Conservation (phyloP, 2,888 invertebrate species). For the Oegoconia quadripuncta region DNA sequence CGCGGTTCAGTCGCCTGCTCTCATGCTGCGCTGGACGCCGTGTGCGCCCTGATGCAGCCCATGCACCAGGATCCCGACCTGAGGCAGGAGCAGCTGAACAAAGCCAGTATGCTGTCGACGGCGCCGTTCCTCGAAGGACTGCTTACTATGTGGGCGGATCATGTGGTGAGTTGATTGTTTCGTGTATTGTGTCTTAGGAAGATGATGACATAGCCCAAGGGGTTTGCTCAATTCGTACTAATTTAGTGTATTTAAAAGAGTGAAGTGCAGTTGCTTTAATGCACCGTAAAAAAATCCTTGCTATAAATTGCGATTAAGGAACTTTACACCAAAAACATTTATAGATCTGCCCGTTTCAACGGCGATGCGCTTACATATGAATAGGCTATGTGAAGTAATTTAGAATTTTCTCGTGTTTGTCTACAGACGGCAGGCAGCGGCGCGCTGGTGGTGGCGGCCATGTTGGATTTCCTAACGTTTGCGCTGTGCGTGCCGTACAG, state of each 20-base stretch:
- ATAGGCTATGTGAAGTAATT: too few species aligned
- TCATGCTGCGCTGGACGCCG: slow-evolving; percentile 97
- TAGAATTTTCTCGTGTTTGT: neutral
- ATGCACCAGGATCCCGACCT: slow-evolving; percentile 98
- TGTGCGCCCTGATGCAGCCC: slow-evolving; percentile 98
- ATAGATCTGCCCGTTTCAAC: too few species aligned
- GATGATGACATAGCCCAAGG: too few species aligned
- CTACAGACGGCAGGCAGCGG: slow-evolving; percentile 93
- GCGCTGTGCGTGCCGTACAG: slow-evolving; percentile 99
- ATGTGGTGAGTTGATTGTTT: slow-evolving; percentile 91
- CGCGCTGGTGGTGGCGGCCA: slow-evolving; percentile 96
- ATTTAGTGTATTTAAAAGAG: too few species aligned
- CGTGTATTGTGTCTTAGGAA: too few species aligned
- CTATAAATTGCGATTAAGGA: too few species aligned
- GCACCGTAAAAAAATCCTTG: too few species aligned
- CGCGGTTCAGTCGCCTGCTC: slow-evolving; percentile 93
- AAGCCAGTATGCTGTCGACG: slow-evolving; percentile 95
- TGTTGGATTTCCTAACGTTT: slow-evolving; percentile 99
- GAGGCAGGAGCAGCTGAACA: slow-evolving; percentile 98
- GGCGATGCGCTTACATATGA: too few species aligned
- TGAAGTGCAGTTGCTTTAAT: too few species aligned
- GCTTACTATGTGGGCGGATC: slow-evolving; percentile 95
- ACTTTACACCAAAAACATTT: too few species aligned
- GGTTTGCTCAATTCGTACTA: too few species aligned
- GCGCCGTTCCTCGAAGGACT: slow-evolving; percentile 94